phyloP scores from a whole-genome alignment of 2,797 vertebrate species.

The Dallia pectoralis region DNA sequence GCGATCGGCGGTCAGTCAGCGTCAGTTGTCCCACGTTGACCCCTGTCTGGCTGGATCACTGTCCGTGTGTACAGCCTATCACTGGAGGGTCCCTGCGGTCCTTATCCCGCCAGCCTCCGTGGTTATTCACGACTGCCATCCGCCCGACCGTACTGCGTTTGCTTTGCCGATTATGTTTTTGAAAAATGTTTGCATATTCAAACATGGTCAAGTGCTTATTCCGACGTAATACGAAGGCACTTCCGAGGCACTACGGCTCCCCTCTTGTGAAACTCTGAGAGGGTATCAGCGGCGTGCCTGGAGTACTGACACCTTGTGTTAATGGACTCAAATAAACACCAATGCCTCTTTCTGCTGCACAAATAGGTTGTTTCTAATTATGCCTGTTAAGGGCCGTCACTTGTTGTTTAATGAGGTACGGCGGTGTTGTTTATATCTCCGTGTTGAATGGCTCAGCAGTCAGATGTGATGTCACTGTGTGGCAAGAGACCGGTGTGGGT shows the following conservation, averaged over 20 bases:
- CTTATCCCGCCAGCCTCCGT: slow-evolving; percentile 5
- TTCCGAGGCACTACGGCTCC: not conserved
- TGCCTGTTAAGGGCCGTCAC: slow-evolving; percentile 5
- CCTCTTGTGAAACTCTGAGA: slow-evolving; percentile 12
- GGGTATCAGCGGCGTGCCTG: slow-evolving; percentile 21
- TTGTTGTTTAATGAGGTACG: slow-evolving; percentile 30
- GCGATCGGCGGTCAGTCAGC: slow-evolving; percentile 10
- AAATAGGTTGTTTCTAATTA: slow-evolving; percentile 10
- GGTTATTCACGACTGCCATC: slow-evolving; percentile 14
- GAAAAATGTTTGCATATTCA: slow-evolving; percentile 16
- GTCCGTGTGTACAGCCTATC: slow-evolving; percentile 14
- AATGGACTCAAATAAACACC: slow-evolving; percentile 39
- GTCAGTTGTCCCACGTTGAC: not conserved
- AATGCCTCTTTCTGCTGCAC: slow-evolving; percentile 13
- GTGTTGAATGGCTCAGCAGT: not conserved
- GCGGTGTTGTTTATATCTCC: not conserved
- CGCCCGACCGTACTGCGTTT: not conserved
- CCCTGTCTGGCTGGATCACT: slow-evolving; percentile 15
- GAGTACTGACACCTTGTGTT: slow-evolving; percentile 16
- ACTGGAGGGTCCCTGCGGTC: slow-evolving; percentile 2
- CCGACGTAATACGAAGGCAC: slow-evolving; percentile 12
- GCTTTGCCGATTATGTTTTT: slow-evolving; percentile 6
- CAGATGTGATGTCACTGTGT: not conserved
- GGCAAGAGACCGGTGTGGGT: slow-evolving; percentile 24
- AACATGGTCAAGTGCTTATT: slow-evolving; percentile 29